Conservation (phyloP, 2,888 invertebrate genomes). For the Apodemia hepburni region DNA sequence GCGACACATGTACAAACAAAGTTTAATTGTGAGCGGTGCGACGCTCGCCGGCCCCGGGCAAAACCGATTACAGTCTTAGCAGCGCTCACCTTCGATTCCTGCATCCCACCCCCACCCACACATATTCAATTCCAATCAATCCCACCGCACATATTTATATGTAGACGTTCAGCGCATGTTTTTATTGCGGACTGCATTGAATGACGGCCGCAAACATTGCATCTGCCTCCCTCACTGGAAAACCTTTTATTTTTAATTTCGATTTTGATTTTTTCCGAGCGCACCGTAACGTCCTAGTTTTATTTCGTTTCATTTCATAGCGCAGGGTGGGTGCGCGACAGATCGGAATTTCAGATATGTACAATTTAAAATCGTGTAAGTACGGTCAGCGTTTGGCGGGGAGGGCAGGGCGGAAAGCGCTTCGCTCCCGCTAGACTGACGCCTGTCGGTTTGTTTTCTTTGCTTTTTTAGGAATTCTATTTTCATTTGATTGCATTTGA, state of each 20-base stretch:
- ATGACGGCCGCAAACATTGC: constrained; percentile 78
- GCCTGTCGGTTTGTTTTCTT: constrained; percentile 78
- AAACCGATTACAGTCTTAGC: constrained; percentile 80
- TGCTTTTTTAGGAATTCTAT: constrained; percentile 77
- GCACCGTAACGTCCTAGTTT: constrained; percentile 69
- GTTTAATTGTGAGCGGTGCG: constrained; percentile 73
- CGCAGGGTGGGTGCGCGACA: constrained; percentile 77
- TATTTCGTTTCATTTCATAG: constrained; percentile 81
- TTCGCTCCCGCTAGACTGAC: constrained; percentile 69
- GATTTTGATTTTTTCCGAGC: constrained; percentile 78
- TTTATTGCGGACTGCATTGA: constrained; percentile 77
- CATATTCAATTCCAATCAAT: constrained; percentile 80
- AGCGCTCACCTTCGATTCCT: constrained; percentile 75
- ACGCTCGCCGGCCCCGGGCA: constrained; percentile 54
- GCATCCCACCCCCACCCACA: constrained; percentile 48
- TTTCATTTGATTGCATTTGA: constrained; percentile 81
- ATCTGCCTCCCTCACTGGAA: constrained; percentile 66
- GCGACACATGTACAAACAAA: constrained; percentile 79
- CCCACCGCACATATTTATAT: constrained; percentile 73
- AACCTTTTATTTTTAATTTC: constrained; percentile 78
- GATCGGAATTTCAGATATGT: constrained; percentile 81
- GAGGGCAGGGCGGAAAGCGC: constrained; percentile 36
- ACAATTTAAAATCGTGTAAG: constrained; percentile 81
- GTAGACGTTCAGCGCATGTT: constrained; percentile 66
- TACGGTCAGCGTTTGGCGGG: constrained; percentile 64